phyloP scores from a whole-genome alignment of 1,140 invertebrate species.

The Metopolophium dirhodum region DNA sequence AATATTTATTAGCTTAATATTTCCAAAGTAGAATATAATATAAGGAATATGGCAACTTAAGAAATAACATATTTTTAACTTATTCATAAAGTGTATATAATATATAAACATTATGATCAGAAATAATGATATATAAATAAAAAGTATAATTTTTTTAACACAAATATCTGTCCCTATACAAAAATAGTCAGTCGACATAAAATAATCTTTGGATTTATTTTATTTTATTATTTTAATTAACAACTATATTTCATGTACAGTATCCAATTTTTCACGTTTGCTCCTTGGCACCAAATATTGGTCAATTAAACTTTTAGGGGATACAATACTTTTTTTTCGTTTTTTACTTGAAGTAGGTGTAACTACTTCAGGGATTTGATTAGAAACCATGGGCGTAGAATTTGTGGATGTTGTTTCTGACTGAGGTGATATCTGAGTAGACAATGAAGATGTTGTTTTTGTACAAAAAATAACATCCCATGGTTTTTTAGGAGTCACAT shows the following conservation, averaged over 20 bases:
- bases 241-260: background rate
- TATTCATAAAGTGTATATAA: background rate
- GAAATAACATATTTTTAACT: background rate
- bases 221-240: background rate
- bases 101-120: background rate
- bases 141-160: background rate
- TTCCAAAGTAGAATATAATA: background rate
- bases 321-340: background rate
- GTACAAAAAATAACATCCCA: background rate
- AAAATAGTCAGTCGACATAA: background rate
- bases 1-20: too few species aligned
- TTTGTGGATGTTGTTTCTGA: background rate
- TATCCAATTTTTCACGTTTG: background rate
- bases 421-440: background rate
- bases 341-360: constrained; percentile 6
- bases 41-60: background rate
- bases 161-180: background rate
- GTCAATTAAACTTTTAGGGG: background rate
- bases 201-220: background rate
- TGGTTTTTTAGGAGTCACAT: background rate
- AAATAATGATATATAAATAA: background rate
- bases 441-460: background rate
- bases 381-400: background rate
- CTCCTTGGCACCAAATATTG: background rate
- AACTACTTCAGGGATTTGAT: background rate